phyloP scores from a whole-genome alignment of 30 jellyfish, hydroid and myxozoan species.

The Hydractinia echinata region DNA sequence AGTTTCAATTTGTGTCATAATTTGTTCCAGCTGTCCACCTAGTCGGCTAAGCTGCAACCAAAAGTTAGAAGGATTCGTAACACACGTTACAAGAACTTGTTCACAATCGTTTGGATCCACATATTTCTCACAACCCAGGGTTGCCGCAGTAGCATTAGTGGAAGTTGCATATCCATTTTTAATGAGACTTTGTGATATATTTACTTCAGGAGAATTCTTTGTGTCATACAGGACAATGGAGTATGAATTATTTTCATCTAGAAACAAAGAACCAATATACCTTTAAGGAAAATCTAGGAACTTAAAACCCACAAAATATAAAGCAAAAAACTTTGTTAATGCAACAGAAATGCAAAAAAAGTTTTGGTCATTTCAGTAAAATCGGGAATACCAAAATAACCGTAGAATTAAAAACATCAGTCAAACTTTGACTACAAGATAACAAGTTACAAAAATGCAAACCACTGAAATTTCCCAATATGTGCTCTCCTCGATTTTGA shows the following conservation, averaged over 20 bases:
- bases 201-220: constrained; percentile 42
- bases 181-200: constrained; percentile 45
- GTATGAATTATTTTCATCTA: constrained; percentile 46
- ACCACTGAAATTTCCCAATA: no score
- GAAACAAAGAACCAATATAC: neutral
- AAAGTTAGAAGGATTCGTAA: constrained; percentile 35
- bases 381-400: no score
- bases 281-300: no score
- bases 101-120: constrained; percentile 6
- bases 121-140: constrained; percentile 11
- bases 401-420: no score
- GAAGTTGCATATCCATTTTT: constrained; percentile 52
- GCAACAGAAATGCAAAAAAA: no score
- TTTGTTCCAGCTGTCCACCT: constrained; percentile 14
- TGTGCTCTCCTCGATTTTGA: no score
- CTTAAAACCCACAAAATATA: no score
- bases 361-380: no score
- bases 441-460: no score
- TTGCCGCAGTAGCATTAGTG: neutral
- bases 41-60: constrained; percentile 47
- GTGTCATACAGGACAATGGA: constrained; percentile 60
- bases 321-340: no score
- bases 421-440: no score
- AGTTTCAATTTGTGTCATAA: constrained; percentile 45
- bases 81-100: constrained; percentile 39